Conservation (phyloP, 2,888 invertebrate species). For the Laothoe populi region DNA sequence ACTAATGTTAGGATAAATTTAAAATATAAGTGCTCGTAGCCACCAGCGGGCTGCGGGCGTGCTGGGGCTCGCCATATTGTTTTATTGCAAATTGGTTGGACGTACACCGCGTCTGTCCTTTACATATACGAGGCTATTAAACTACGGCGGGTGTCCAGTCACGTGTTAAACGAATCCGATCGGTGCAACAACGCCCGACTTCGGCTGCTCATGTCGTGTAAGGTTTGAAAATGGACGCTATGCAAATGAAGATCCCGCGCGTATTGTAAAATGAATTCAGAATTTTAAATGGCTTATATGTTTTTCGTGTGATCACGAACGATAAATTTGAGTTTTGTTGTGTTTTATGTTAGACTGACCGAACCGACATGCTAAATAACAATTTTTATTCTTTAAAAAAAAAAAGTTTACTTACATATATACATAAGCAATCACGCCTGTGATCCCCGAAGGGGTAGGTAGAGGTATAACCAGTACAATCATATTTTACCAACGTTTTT, state of each 20-base stretch:
- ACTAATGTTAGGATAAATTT: slow-evolving; percentile 67
- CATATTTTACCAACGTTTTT: too few relatives aligned
- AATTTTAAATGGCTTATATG: slow-evolving; percentile 33
- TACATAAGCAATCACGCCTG: too few relatives aligned
- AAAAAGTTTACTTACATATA: too few relatives aligned
- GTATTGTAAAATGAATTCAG: slow-evolving; percentile 41
- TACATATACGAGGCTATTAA: slow-evolving; percentile 84
- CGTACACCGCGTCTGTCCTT: slow-evolving; percentile 81
- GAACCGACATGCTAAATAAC: too few relatives aligned
- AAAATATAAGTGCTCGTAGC: slow-evolving; percentile 57
- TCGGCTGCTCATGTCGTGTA: slow-evolving; percentile 55
- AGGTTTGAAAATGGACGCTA: slow-evolving; percentile 50
- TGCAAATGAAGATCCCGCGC: slow-evolving; percentile 45
- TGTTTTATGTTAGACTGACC: background rate
- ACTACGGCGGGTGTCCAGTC: slow-evolving; percentile 78
- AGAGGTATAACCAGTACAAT: too few relatives aligned
- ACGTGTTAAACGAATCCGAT: slow-evolving; percentile 83
- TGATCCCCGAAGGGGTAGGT: too few relatives aligned
- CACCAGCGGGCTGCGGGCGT: slow-evolving; percentile 60
- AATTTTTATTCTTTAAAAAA: too few relatives aligned
- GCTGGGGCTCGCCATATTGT: slow-evolving; percentile 75
- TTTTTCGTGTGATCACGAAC: background rate
- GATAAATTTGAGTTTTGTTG: slow-evolving; percentile 12
- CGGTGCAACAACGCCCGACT: slow-evolving; percentile 52
- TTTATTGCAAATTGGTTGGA: slow-evolving; percentile 85